Conservation (phyloP, 2,797 vertebrate species). For the Enteromius treurensis region DNA sequence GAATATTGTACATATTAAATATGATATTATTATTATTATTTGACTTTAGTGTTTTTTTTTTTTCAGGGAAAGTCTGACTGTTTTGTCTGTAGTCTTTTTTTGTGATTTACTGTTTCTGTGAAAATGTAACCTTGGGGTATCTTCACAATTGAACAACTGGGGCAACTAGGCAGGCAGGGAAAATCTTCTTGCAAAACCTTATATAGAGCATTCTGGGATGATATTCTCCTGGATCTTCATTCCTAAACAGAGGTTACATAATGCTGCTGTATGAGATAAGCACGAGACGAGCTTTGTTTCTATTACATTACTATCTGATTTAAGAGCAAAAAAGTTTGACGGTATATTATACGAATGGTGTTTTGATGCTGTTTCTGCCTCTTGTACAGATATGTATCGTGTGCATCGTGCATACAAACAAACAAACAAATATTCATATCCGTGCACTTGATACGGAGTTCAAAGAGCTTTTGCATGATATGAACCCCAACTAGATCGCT, state of each 20-base stretch:
- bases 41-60: background rate
- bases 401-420: background rate
- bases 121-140: no score
- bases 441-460: background rate
- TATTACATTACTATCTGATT: background rate
- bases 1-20: background rate
- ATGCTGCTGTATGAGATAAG: background rate
- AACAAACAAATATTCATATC: background rate
- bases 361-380: background rate
- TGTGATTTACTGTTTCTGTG: no score
- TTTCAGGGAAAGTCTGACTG: no score
- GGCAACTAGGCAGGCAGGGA: background rate
- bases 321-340: background rate
- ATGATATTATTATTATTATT: background rate
- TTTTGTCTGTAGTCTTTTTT: no score
- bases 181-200: background rate
- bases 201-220: background rate
- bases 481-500: background rate
- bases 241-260: constrained; percentile 6
- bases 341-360: background rate
- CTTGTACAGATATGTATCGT: background rate
- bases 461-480: background rate
- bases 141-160: background rate
- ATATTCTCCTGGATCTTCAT: background rate
- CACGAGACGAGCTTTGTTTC: constrained; percentile 1